phyloP scores from a whole-genome alignment of 2,113 vertebrate species.

The Equus quagga region DNA sequence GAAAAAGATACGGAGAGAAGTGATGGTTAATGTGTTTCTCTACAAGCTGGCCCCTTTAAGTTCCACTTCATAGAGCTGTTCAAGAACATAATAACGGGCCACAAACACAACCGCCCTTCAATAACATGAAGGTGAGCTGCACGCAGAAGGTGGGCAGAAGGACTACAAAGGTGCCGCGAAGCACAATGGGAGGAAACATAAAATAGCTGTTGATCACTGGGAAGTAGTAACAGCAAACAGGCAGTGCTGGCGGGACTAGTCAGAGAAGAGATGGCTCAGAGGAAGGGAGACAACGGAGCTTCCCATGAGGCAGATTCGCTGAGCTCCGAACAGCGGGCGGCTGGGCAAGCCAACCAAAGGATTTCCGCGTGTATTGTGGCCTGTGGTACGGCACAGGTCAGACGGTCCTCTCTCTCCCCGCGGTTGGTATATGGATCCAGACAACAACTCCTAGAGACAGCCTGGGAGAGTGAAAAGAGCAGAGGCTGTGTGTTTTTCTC shows the following conservation, averaged over 20 bases:
- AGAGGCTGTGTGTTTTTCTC: slow-evolving; percentile 38
- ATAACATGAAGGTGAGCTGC: slow-evolving; percentile 78
- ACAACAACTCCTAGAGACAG: slow-evolving; percentile 55
- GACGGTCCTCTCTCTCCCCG: slow-evolving; percentile 48
- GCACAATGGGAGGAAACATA: slow-evolving; percentile 74
- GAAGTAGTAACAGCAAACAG: slow-evolving; percentile 74
- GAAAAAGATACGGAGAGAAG: slow-evolving; percentile 13
- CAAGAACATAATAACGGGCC: slow-evolving; percentile 77
- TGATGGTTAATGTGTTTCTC: slow-evolving; percentile 26
- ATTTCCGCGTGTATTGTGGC: slow-evolving; percentile 65
- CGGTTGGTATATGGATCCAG: slow-evolving; percentile 65
- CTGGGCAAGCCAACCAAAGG: slow-evolving; percentile 61
- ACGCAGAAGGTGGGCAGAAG: slow-evolving; percentile 64
- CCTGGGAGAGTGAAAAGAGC: slow-evolving; percentile 53
- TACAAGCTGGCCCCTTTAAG: slow-evolving; percentile 66
- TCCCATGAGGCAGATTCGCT: slow-evolving; percentile 62
- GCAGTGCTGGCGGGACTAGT: slow-evolving; percentile 60
- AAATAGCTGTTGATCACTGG: slow-evolving; percentile 81
- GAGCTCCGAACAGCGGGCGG: slow-evolving; percentile 69
- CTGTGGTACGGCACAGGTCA: slow-evolving; percentile 56
- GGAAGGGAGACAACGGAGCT: slow-evolving; percentile 70
- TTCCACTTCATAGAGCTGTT: slow-evolving; percentile 74
- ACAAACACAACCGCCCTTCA: slow-evolving; percentile 75
- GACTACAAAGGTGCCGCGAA: slow-evolving; percentile 67
- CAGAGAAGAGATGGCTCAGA: slow-evolving; percentile 73